Evolutionary conservation across 1,140 invertebrate species (phyloP).

Genomic region (Bombus waltoni): DNA sequence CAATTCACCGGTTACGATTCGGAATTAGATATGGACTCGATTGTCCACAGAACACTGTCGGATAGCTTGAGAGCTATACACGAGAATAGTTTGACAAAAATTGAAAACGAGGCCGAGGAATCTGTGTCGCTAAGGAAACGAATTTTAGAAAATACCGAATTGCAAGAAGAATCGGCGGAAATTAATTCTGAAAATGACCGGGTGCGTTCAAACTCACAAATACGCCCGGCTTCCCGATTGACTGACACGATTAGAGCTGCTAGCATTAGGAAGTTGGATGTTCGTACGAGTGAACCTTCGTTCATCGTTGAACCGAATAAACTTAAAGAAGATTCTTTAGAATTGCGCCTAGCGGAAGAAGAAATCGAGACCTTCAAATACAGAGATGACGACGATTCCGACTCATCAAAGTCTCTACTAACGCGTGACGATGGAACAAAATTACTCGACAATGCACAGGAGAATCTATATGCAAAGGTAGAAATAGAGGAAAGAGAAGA

Average conservation of each 20-base stretch:
- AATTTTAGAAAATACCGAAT: neutral
- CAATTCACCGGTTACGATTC: neutral
- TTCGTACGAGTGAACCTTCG: neutral
- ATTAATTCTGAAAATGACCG: too few relatives aligned
- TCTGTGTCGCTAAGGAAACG: neutral
- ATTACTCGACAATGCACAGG: too few relatives aligned
- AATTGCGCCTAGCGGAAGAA: neutral
- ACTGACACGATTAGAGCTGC: too few relatives aligned
- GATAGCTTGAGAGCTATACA: neutral
- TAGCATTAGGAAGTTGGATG: too few relatives aligned
- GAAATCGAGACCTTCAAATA: neutral
- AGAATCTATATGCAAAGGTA: neutral
- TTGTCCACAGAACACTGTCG: accelerated
- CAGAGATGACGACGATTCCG: neutral
- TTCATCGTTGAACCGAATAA: neutral
- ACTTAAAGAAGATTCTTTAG: too few relatives aligned
- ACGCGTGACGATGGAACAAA: neutral
- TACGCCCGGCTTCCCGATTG: neutral
- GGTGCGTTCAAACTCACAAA: neutral
- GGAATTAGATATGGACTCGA: neutral
- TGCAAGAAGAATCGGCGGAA: neutral
- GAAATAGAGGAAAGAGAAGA: neutral
- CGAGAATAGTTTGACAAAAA: neutral
- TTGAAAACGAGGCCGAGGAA: neutral
- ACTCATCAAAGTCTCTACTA: neutral